Conservation (phyloP, 2,888 invertebrate species). For the Drosophila atripex region DNA sequence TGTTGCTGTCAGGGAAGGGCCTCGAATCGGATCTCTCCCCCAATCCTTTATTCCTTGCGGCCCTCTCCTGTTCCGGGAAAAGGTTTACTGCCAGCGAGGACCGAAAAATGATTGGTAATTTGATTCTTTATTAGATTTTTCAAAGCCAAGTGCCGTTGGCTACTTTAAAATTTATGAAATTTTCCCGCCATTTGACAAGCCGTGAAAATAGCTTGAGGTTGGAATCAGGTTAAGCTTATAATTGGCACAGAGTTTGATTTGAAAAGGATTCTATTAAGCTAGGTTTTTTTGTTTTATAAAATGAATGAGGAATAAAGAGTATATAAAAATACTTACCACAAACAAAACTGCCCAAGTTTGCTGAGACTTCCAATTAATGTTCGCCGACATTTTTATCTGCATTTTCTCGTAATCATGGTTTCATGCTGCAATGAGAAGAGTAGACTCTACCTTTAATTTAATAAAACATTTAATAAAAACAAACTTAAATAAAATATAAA, state of each 20-base stretch:
- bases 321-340: constrained; percentile 71
- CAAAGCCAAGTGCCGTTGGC: constrained; percentile 2
- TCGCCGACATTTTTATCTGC: constrained; percentile 81
- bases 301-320: neutral
- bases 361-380: constrained; percentile 65
- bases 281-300: neutral
- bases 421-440: constrained; percentile 61
- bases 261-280: neutral
- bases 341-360: constrained; percentile 75
- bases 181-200: constrained; percentile 9
- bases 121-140: constrained; percentile 70
- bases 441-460: constrained; percentile 35
- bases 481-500: constrained; percentile 1
- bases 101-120: constrained; percentile 66
- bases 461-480: constrained; percentile 4
- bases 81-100: constrained; percentile 48
- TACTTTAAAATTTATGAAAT: constrained; percentile 67
- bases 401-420: constrained; percentile 83
- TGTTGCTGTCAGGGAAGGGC: constrained; percentile 53
- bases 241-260: constrained; percentile 49
- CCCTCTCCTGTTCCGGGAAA: constrained; percentile 17
- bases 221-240: constrained; percentile 37
- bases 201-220: constrained; percentile 17
- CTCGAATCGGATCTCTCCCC: constrained; percentile 11
- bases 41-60: neutral